Evolutionary conservation across 2,888 invertebrate genomes (phyloP).

Genomic region (Hanleya hanleyi): DNA sequence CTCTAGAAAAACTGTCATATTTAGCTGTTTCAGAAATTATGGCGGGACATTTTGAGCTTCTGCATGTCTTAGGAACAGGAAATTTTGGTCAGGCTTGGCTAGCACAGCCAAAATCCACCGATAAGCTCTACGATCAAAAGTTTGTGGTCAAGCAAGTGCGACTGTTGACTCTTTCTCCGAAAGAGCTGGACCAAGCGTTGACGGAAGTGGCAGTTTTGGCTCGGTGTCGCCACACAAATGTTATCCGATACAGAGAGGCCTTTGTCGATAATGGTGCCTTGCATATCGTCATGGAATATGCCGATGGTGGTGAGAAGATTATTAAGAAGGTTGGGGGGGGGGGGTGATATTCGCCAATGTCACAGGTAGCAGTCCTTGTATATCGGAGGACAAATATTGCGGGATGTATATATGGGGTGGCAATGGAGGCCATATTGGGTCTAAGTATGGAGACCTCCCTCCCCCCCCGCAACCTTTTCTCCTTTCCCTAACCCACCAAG

Average conservation of each 20-base stretch:
- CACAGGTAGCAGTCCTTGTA: too few species aligned
- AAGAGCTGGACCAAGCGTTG: constrained; percentile 39
- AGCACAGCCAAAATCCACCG: constrained; percentile 27
- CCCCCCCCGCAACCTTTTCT: too few species aligned
- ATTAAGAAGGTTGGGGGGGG: too few species aligned
- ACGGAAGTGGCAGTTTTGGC: constrained; percentile 63
- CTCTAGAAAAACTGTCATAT: too few species aligned
- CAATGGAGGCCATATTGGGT: too few species aligned
- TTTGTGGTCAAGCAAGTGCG: constrained; percentile 57
- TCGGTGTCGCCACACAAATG: constrained; percentile 61
- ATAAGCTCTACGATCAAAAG: constrained; percentile 36
- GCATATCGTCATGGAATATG: constrained; percentile 67
- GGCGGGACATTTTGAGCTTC: constrained; percentile 54
- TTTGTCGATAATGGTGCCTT: constrained; percentile 53
- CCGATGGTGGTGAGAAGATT: constrained; percentile 56
- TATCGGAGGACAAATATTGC: too few species aligned
- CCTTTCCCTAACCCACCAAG: too few species aligned
- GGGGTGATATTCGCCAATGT: too few species aligned
- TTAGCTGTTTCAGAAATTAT: too few species aligned
- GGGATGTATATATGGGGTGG: too few species aligned
- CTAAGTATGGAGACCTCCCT: too few species aligned
- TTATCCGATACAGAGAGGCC: constrained; percentile 63
- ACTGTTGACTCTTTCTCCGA: constrained; percentile 19
- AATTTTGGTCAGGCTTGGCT: constrained; percentile 67
- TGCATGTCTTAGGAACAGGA: constrained; percentile 57